phyloP scores from a whole-genome alignment of 2,888 invertebrate species.

The Lissocephala sabroskyi region DNA sequence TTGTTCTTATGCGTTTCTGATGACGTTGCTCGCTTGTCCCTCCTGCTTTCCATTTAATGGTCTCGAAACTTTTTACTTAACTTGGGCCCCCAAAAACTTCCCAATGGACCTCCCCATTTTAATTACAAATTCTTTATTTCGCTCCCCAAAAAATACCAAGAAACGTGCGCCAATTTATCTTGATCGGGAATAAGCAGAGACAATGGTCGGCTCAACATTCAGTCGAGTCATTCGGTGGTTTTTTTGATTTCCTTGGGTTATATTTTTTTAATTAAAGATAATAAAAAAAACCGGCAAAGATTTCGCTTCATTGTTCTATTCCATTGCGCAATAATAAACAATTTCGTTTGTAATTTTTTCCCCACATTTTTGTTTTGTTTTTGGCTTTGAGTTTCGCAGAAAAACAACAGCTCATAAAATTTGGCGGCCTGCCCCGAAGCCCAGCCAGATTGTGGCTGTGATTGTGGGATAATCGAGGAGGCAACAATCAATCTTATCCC shows the following conservation, averaged over 20 bases:
- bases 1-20: conserved; percentile 54
- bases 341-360: too few relatives aligned
- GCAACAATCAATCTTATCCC: too few relatives aligned
- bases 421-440: too few relatives aligned
- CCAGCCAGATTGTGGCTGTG: too few relatives aligned
- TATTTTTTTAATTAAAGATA: conserved; percentile 1
- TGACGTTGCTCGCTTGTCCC: conserved; percentile 52
- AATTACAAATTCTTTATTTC: conserved; percentile 61
- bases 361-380: too few relatives aligned
- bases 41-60: conserved; percentile 32
- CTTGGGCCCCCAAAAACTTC: conserved; percentile 26
- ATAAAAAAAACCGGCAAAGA: background rate
- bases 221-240: background rate
- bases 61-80: conserved; percentile 46
- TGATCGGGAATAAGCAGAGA: conserved; percentile 15
- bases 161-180: conserved; percentile 21
- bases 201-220: background rate
- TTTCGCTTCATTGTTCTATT: background rate
- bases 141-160: conserved; percentile 17
- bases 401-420: too few relatives aligned
- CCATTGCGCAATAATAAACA: too few relatives aligned
- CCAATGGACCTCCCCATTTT: conserved; percentile 30
- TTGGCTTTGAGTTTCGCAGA: too few relatives aligned
- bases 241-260: background rate
- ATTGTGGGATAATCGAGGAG: too few relatives aligned